phyloP scores from a whole-genome alignment of 2,797 vertebrate species.

The Silurus aristotelis region DNA sequence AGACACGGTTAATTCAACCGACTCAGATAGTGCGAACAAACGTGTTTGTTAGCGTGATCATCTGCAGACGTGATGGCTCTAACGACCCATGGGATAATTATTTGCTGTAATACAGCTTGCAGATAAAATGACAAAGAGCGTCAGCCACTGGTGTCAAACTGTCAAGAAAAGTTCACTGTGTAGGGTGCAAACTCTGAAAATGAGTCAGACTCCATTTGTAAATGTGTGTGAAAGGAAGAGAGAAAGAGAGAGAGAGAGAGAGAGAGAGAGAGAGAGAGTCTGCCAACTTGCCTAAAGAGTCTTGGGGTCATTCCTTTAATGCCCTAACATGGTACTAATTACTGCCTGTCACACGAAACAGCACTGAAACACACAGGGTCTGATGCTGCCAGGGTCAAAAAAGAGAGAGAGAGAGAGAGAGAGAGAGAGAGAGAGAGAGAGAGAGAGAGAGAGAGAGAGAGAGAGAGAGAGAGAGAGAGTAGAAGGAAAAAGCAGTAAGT shows the following conservation, averaged over 20 bases:
- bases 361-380: slow-evolving; percentile 43
- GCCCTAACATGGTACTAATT: slow-evolving; percentile 66
- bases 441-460: slow-evolving; percentile 4
- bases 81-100: not conserved
- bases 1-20: not conserved
- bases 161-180: not conserved
- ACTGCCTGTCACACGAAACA: slow-evolving; percentile 56
- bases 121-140: not conserved
- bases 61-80: not conserved
- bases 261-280: not conserved
- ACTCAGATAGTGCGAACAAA: not conserved
- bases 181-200: not conserved
- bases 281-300: slow-evolving; percentile 24
- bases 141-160: slow-evolving; percentile 1
- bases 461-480: not conserved
- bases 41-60: slow-evolving; percentile 5
- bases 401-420: not conserved
- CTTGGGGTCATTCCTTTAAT: slow-evolving; percentile 59
- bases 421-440: not conserved
- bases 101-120: not conserved
- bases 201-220: not conserved
- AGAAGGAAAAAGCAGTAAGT: not conserved
- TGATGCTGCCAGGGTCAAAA: not conserved
- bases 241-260: not conserved
- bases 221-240: not conserved